Evolutionary conservation across 2,113 vertebrate species (phyloP), one percentile per base, ranked within the genome.

Genomic region (Chloroceryle aenea): DNA sequence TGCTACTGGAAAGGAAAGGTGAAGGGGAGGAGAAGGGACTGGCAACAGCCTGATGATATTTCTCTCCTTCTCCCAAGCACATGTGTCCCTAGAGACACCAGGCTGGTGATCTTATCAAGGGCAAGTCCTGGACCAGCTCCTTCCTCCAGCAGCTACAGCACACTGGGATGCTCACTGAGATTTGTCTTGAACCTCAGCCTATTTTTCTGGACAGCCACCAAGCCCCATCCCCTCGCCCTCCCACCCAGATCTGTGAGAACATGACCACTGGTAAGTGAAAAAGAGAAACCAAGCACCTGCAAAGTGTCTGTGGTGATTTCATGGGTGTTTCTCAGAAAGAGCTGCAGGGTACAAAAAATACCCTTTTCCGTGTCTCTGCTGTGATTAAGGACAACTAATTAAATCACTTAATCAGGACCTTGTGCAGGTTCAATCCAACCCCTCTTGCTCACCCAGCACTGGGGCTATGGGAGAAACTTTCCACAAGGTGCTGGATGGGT

Each of bases 41-140:
- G 50, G 26, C 50, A 69, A 10, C 17, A 66, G 34, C n/a, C 13
- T 12, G 0, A 0, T 23, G 50, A 29, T 13, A 14, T 88, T 27
- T 5, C 22, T 63, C 40, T 83, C 67, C 23, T 42, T 30, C 64
- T 83, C 55, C 25, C 14, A 48, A 42, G 36, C 20, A 34, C 29
- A 3, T 0, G 0, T 15, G 7, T 34, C 7, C 27, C 56, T 6
- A 4, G 1, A n/a, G 59, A 45, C 1, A 1, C 40, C 64, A 67
- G 42, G 30, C 52, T 89, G 63, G 43, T 3, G 18, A 66, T 29
- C n/a, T 26, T 61, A 50, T 62, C 4, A 1, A n/a, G n/a, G n/a
- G 52, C 0, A 7, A 55, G 22, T 25, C 87, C 85, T 38, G 75
- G 36, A 20, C 12, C 69, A 86, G 34, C 25, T 86, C 79, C 64